phyloP scores from a whole-genome alignment of 1,140 invertebrate genomes.

The Gyrodactylus bullatarudis region DNA sequence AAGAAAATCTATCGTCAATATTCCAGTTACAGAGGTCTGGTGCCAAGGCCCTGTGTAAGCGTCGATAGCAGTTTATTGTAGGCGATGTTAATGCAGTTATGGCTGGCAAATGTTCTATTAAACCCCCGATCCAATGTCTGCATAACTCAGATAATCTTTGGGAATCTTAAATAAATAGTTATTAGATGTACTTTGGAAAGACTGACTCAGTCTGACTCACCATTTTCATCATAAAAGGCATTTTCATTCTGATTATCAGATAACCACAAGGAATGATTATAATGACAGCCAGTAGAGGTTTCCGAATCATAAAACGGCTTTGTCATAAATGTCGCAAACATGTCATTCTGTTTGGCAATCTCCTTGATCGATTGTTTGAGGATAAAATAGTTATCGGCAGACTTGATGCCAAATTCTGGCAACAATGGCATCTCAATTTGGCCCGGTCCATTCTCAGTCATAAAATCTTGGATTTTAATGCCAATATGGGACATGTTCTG shows the following conservation, averaged over 20 bases:
- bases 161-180: background rate
- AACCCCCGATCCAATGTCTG: slow-evolving; percentile 9
- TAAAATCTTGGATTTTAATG: slow-evolving; percentile 7
- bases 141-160: slow-evolving; percentile 8
- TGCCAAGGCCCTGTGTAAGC: slow-evolving; percentile 5
- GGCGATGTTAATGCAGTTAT: slow-evolving; percentile 8
- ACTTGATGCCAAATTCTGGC: slow-evolving; percentile 5
- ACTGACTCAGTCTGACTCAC: background rate
- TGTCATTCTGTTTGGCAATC: slow-evolving; percentile 2
- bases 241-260: slow-evolving; percentile 1
- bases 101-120: slow-evolving; percentile 8
- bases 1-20: slow-evolving; percentile 7
- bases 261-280: slow-evolving; percentile 10
- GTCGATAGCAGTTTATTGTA: slow-evolving; percentile 10
- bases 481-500: slow-evolving; percentile 3
- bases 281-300: slow-evolving; percentile 7
- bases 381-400: slow-evolving; percentile 7
- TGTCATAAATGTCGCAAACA: slow-evolving; percentile 9
- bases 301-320: slow-evolving; percentile 2
- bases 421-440: slow-evolving; percentile 9
- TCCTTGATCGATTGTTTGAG: slow-evolving; percentile 9
- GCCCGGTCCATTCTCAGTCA: slow-evolving; percentile 6
- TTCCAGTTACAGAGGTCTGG: slow-evolving; percentile 8
- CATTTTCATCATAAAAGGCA: slow-evolving; percentile 8
- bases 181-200: background rate